phyloP scores from a whole-genome alignment of 1,140 invertebrate species.

The Procambarus virginalis region DNA sequence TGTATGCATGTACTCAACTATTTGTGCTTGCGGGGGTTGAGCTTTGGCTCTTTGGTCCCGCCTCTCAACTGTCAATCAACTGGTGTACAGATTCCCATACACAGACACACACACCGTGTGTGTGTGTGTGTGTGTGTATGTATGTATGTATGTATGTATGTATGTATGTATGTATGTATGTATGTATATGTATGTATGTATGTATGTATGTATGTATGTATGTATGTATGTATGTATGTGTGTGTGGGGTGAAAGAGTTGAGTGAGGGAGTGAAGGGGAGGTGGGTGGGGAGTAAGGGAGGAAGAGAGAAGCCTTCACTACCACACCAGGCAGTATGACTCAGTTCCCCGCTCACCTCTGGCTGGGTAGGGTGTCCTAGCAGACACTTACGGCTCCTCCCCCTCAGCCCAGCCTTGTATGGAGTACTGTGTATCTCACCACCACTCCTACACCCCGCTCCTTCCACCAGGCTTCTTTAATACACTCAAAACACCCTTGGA shows the following conservation, averaged over 20 bases:
- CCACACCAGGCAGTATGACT: not conserved
- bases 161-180: too few relatives aligned
- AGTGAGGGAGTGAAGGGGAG: not conserved
- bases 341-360: not conserved
- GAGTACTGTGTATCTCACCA: not conserved
- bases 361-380: not conserved
- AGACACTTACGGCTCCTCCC: not conserved
- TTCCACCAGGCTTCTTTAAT: not conserved
- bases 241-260: not conserved
- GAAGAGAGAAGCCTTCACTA: not conserved
- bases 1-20: too few relatives aligned
- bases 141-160: too few relatives aligned
- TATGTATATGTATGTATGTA: too few relatives aligned
- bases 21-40: too few relatives aligned
- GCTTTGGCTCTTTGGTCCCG: too few relatives aligned
- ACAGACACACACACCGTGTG: too few relatives aligned
- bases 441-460: too few relatives aligned
- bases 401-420: not conserved
- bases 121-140: too few relatives aligned
- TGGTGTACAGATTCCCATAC: too few relatives aligned
- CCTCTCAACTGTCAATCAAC: too few relatives aligned
- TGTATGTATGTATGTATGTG: not conserved
- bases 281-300: not conserved
- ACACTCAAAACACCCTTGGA: too few relatives aligned
- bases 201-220: slow-evolving; percentile 26